These are phyloP conservation scores for Numenius arquata DNA, from an alignment of 2,113 vertebrate genomes.

Conservation along the genomic window DNA sequence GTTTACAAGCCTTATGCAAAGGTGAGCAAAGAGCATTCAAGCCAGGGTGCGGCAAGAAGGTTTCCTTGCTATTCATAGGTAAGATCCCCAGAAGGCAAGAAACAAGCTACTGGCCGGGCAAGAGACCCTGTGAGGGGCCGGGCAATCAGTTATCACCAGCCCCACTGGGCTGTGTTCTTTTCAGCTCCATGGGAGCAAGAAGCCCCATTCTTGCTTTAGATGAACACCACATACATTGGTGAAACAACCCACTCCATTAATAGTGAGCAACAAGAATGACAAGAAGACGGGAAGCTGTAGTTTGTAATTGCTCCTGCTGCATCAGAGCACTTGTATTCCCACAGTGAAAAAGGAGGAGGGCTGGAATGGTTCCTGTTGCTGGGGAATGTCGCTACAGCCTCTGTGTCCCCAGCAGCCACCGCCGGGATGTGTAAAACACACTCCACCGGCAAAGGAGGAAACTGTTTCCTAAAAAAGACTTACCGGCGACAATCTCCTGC, in stretches of 20 bases:
- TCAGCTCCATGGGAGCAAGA: not conserved
- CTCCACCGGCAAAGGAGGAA: not conserved
- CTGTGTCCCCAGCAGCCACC: not conserved
- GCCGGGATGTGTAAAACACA: fast-evolving
- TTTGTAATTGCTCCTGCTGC: not conserved
- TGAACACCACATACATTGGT: not conserved
- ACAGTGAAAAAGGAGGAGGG: not conserved
- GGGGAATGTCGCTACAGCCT: not conserved
- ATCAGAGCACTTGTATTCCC: not conserved
- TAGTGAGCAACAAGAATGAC: not conserved
- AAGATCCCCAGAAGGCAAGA: not conserved
- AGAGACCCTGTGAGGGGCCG: not conserved
- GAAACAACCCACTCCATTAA: not conserved
- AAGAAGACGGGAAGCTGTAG: not conserved
- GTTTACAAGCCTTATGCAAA: not conserved
- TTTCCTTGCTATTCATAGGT: not conserved
- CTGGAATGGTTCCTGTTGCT: not conserved
- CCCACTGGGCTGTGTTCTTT: not conserved
- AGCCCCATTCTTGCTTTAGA: fast-evolving
- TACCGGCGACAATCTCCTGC: not conserved
- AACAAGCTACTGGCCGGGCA: not conserved
- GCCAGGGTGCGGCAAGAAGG: not conserved
- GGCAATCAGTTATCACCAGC: fast-evolving
- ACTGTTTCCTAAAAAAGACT: not conserved
- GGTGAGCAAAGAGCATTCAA: not conserved